Conservation (phyloP, 2,113 vertebrate genomes). For the Vombatus ursinus region DNA sequence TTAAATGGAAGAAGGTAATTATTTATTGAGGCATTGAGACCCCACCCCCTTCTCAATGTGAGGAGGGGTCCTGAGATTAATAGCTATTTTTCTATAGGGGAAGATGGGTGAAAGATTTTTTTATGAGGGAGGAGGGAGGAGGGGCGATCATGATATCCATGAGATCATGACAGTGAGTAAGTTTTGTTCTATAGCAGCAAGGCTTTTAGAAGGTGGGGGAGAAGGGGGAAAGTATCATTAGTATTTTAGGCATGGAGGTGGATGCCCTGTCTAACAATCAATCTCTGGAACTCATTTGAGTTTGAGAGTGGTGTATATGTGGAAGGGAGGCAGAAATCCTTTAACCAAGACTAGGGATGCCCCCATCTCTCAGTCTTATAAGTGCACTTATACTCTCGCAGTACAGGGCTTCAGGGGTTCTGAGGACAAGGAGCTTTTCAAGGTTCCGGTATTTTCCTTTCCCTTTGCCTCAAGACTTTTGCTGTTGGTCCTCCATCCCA, state of each 20-base stretch:
- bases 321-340: not conserved
- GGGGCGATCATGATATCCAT: constrained; percentile 3
- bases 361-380: constrained; percentile 52
- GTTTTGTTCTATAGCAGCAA: not conserved
- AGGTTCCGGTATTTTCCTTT: constrained; percentile 35
- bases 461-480: constrained; percentile 1
- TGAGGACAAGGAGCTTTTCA: constrained; percentile 41
- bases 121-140: not conserved
- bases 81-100: constrained; percentile 25
- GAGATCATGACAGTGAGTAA: constrained; percentile 25
- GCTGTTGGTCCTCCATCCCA: not conserved
- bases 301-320: not conserved
- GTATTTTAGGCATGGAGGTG: not conserved
- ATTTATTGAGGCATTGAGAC: constrained; percentile 47
- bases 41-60: constrained; percentile 28
- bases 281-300: not conserved
- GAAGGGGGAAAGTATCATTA: not conserved
- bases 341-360: not conserved
- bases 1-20: constrained; percentile 52
- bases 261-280: not conserved
- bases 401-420: constrained; percentile 37
- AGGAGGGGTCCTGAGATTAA: constrained; percentile 21
- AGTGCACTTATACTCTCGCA: constrained; percentile 69
- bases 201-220: not conserved
- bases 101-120: not conserved